A percentile compares a stretch with the other conserved stretches of the same genome.
Conservation (phyloP, 2,888 invertebrate genomes). For the Oeneis ivallda region DNA sequence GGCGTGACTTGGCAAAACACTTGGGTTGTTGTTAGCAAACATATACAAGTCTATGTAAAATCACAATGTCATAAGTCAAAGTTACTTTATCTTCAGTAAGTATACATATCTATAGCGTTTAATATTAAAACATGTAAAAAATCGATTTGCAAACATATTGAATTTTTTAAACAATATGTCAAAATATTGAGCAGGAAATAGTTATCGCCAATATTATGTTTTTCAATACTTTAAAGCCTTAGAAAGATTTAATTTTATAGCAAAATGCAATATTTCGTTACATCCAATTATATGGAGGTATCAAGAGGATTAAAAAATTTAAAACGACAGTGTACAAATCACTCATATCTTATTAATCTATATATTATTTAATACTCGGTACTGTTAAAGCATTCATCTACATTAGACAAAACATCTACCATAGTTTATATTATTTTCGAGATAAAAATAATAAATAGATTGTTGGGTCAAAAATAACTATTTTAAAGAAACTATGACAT, state of each 20-base stretch:
- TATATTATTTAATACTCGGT: constrained; percentile 7
- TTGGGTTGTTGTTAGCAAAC: constrained; percentile 22
- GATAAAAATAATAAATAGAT: constrained; percentile 7
- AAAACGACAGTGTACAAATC: constrained; percentile 9
- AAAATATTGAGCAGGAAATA: constrained; percentile 36
- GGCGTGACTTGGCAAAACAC: constrained; percentile 26
- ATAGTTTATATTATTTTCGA: constrained; percentile 15
- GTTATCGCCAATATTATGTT: constrained; percentile 27
- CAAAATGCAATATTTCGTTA: constrained; percentile 10
- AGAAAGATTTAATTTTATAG: constrained; percentile 10
- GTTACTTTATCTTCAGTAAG: constrained; percentile 2
- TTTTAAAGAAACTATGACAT: neutral
- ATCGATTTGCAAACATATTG: constrained; percentile 30
- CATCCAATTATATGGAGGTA: neutral
- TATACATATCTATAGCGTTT: neutral
- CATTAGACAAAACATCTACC: constrained; percentile 28
- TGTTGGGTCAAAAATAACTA: constrained; percentile 14
- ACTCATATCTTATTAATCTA: constrained; percentile 10
- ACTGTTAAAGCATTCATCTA: constrained; percentile 27
- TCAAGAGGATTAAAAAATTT: neutral
- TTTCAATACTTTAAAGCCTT: constrained; percentile 19
- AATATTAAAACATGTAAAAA: constrained; percentile 23
- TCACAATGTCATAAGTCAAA: constrained; percentile 31
- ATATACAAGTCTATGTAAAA: constrained; percentile 23
- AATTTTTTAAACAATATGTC: constrained; percentile 26